Base-by-base conservation (phyloP, 2,888 invertebrate genomes). In the Thymelicus acteon region DNA sequence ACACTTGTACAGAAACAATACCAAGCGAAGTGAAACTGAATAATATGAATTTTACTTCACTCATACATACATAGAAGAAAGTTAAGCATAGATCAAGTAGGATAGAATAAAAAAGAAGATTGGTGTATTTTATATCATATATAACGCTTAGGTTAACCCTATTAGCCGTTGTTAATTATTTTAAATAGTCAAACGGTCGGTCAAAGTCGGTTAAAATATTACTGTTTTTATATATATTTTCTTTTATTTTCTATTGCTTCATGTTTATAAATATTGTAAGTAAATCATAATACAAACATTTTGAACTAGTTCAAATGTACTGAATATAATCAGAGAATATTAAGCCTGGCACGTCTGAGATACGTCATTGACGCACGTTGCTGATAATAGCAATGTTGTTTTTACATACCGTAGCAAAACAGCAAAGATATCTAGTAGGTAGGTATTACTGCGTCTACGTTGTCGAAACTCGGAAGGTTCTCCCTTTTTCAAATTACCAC, bases 271-370 rank as follows among this genome's bases (percentile, higher is more conserved):
- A 13, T 31, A 31, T 31, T 31, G 31, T 31, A 31, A 5, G 31
- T 31, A 8, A 2, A 52, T 13, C 19, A 19, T 40, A 52, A 19
- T 19, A 52, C 7, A 52, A 49, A 24, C 12, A 12, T 24, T 19
- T 54, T 24, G 24, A 60, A 13, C 31, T 31, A 60, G 13, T 15
- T 49, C 49, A 44, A 49, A 37, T 58, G 37, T 39, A 58, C 37
- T 37, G 58, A 37, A 37, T 58, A 58, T 58, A 58, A 58, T 58
- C 58, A 37, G 40, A 39, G 15, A 61, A 44, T 44, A 44, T 40
- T 58, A 39, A n/a, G 37, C 7, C 7, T 8, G 15, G 13, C 58
- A 58, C 58, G 58, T 58, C 10, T 31, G 10, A 39, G n/a, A 24
- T 54, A 19, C 54, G 37, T 37, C 24, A 57, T 54, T 54, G 58